A percentile compares a stretch with the other conserved stretches of the same genome.
phyloP scores from a whole-genome alignment of 1,140 invertebrate genomes.

The Diachasmimorpha longicaudata region DNA sequence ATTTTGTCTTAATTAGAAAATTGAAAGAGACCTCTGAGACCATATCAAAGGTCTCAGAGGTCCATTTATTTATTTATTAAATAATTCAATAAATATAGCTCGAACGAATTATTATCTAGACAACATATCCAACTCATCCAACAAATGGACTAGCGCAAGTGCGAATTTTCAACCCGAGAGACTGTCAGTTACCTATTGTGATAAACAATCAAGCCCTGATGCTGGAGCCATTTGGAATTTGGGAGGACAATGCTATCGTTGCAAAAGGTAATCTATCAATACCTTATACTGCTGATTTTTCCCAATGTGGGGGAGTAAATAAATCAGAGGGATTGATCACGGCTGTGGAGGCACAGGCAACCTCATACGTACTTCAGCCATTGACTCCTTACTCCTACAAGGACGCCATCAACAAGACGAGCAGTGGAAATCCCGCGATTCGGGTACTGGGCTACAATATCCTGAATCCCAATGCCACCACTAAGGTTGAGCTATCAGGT shows the following conservation, averaged over 20 bases:
- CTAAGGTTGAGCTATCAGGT: neutral
- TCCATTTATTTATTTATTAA: constrained; percentile 37
- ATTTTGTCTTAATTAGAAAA: too few relatives aligned
- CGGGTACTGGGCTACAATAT: constrained; percentile 34
- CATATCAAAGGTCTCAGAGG: too few relatives aligned
- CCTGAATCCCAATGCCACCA: neutral
- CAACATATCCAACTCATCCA: constrained; percentile 73
- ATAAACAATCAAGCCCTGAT: constrained; percentile 29
- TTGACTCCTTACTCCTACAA: neutral
- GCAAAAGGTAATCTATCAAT: neutral
- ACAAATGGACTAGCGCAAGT: constrained; percentile 67
- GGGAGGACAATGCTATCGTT: constrained; percentile 43
- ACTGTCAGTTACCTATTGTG: constrained; percentile 51
- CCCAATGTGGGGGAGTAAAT: constrained; percentile 12
- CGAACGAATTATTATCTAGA: constrained; percentile 46
- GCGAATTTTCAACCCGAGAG: constrained; percentile 73
- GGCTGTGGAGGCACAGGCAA: constrained; percentile 28
- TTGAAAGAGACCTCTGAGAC: too few relatives aligned
- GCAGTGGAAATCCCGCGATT: constrained; percentile 39
- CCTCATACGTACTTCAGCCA: constrained; percentile 34
- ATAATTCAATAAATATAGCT: too few relatives aligned
- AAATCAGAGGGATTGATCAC: constrained; percentile 7
- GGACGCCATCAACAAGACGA: constrained; percentile 41
- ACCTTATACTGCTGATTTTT: neutral
- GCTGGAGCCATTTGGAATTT: constrained; percentile 44